Conservation (phyloP, 2,113 vertebrate species). For the Chloroceryle aenea region DNA sequence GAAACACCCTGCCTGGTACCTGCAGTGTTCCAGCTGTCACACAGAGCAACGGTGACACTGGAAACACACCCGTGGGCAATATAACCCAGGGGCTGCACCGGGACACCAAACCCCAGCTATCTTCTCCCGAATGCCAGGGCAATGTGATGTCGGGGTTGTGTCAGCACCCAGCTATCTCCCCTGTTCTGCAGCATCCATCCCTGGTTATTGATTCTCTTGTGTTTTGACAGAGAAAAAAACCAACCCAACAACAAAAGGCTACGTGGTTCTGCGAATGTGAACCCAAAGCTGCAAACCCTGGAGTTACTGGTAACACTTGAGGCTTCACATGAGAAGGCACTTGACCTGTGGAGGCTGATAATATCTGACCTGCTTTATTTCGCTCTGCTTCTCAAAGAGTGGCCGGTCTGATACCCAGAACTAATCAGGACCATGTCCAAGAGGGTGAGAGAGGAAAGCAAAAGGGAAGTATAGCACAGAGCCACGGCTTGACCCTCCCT, state of each 20-base stretch:
- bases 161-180: not conserved
- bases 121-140: not conserved
- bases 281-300: not conserved
- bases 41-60: not conserved
- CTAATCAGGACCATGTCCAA: not conserved
- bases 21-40: rapidly evolving
- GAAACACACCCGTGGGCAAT: not conserved
- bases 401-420: not conserved
- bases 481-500: not conserved
- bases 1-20: not conserved
- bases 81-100: not conserved
- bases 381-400: not conserved
- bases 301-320: not conserved
- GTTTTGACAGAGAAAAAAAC: not conserved
- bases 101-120: not conserved
- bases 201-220: not conserved
- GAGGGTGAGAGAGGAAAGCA: not conserved
- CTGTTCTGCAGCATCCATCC: not conserved
- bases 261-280: not conserved
- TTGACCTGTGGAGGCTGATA: not conserved
- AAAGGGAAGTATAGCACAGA: not conserved
- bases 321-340: not conserved
- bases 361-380: slow-evolving; percentile 46
- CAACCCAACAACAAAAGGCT: not conserved
- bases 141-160: not conserved